Evolutionary conservation across 2,113 vertebrate genomes (phyloP), one percentile per base, ranked within the genome.

Genomic region (Eurystomus gularis): DNA sequence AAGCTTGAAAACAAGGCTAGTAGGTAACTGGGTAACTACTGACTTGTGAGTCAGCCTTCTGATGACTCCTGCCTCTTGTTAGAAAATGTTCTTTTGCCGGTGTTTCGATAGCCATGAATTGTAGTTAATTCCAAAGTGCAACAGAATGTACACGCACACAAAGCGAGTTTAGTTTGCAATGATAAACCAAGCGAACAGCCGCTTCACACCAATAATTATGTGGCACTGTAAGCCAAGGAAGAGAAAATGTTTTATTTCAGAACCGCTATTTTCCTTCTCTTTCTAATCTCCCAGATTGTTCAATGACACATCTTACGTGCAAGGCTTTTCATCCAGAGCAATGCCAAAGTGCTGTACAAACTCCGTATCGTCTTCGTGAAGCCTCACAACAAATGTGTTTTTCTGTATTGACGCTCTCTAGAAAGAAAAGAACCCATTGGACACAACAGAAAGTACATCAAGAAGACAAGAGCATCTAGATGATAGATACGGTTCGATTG

Each of bases 311-410:
- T 81, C 13, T 96, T 89, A 78, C 1, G 1, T 91, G 72, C 55
- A 89, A 54, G 51, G 69, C 52, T 79, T 93, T 88, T 95, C 80
- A 70, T 26, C 48, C 77, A 48, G 57, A 95, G 82, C 83, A 92
- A 88, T 91, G 93, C 81, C 61, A 48, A 55, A 94, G 80, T 55
- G 48, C 72, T 23, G 2, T 68, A 91, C 77, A 86, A 69, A 58
- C 20, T 75, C 64, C 2, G 51, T 25, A 68, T 82, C 94, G 60
- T 86, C 14, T 64, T 68, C 71, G 72, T 54, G 52, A 51, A 55
- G 57, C 81, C 76, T 89, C 83, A 91, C 81, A 93, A 93, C 77
- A 89, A 79, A 81, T 55, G 16, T 65, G 40, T 69, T 85, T 87
- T 79, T 94, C 73, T 84, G 29, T 68, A 61, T 84, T 78, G 57